Evolutionary conservation across 1,140 invertebrate genomes (phyloP).

Genomic region (Philotrypesis tridentata): DNA sequence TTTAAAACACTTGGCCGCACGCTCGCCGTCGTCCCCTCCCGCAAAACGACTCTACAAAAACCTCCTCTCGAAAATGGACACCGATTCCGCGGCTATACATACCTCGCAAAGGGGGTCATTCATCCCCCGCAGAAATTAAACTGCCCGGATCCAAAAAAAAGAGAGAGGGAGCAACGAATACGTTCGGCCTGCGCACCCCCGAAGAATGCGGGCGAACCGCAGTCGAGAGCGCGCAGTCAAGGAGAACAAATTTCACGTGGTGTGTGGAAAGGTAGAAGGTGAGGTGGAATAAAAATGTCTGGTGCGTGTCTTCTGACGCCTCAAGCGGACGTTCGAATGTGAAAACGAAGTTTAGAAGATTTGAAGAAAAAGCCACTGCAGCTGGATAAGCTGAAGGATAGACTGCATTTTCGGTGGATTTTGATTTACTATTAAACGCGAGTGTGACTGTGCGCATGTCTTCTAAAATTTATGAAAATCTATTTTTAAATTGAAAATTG

Average conservation of each 20-base stretch:
- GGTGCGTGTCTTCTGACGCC: too few species aligned
- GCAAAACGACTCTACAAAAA: neutral
- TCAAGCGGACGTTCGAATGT: too few species aligned
- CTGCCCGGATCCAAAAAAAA: neutral
- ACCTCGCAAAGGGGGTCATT: neutral
- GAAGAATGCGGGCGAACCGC: neutral
- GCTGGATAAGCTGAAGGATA: too few species aligned
- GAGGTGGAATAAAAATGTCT: neutral
- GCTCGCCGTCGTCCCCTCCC: too few species aligned
- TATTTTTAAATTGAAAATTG: too few species aligned
- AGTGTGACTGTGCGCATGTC: too few species aligned
- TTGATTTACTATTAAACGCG: too few species aligned
- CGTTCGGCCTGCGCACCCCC: neutral
- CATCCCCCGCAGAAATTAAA: neutral
- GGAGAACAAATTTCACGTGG: neutral
- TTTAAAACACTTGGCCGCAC: neutral
- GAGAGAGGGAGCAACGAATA: neutral
- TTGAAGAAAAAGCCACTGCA: too few species aligned
- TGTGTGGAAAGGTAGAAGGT: too few species aligned
- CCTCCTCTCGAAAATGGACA: neutral
- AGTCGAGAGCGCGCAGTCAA: neutral
- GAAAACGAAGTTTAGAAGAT: too few species aligned
- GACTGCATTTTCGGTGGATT: too few species aligned
- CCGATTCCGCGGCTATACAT: neutral
- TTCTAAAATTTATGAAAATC: too few species aligned